Evolutionary conservation across 2,113 vertebrate species (phyloP).

Genomic region (Mohoua ochrocephala): DNA sequence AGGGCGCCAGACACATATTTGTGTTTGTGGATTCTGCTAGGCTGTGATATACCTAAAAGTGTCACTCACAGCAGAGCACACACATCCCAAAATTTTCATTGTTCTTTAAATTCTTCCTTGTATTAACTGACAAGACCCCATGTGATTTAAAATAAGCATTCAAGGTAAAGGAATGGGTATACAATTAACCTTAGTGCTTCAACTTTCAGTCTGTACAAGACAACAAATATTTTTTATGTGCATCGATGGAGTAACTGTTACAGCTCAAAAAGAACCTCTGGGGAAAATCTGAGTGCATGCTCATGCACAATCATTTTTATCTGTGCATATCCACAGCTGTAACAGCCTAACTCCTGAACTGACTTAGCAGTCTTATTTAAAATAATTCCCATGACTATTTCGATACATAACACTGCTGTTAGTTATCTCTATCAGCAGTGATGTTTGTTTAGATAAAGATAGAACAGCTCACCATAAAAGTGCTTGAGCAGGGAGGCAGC

Average conservation of each 20-base stretch:
- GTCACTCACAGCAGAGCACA: neutral
- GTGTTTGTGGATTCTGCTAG: neutral
- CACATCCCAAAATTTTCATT: neutral
- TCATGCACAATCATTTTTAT: neutral
- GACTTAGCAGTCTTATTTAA: neutral
- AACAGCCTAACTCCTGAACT: neutral
- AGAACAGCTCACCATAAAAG: neutral
- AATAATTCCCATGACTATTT: neutral
- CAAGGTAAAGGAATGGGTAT: neutral
- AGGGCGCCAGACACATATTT: neutral
- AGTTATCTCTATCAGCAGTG: neutral
- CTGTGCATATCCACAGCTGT: neutral
- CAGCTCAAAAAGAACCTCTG: neutral
- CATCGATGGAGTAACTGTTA: neutral
- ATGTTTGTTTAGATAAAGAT: neutral
- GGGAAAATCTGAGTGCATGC: neutral
- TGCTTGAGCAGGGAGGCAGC: neutral
- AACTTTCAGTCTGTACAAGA: neutral
- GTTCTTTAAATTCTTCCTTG: neutral
- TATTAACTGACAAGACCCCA: neutral
- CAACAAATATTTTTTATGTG: neutral
- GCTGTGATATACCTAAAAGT: neutral
- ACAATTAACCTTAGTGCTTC: neutral
- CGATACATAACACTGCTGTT: neutral
- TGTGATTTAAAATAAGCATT: neutral